Base-by-base conservation (phyloP, 1,140 invertebrate genomes). In the Drosophila sp. region DNA sequence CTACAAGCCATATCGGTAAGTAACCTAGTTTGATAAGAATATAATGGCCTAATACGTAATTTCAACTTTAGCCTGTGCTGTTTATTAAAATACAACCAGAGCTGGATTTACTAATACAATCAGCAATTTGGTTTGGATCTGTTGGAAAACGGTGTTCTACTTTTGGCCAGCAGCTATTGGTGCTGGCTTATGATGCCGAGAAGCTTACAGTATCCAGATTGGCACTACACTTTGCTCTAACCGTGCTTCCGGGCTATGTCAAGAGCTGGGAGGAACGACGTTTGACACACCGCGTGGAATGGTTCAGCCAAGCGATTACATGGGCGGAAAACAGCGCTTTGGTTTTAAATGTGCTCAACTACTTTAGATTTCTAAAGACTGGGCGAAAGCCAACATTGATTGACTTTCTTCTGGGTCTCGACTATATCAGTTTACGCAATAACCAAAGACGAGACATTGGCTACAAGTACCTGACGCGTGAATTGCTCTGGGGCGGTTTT, bases 401-500 rank as follows among this genome's bases (percentile, higher is more conserved):
- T 50, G 94, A 95, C 74, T 93, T 92, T 71, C 77, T 95, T 32
- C 77, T 95, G 18, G 58, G 93, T 83, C 38, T 93, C 89, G 83
- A 93, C 91, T 92, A 93, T 90, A 83, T 93, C 70, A 83, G 94
- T 86, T 63, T 93, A 91, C 59, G 92, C 89, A 77, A 90, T 84
- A 78, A 93, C 87, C 75, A 93, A 84, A 79, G 93, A 90, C 84
- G 93, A 91, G 90, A 92, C 92, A 78, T 94, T 80, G 92, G 94
- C 83, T 93, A 95, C 93, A 87, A 93, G 90, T 92, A 92, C 71
- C 94, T 94, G 93, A 95, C 94, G 11, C 92, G 95, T 63, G 94
- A 95, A 91, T 74, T 95, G 32, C 87, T 95, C 9, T 95, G 94
- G 94, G 94, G 95, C 84, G 94, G 94, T 76, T 94, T 95, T 86